phyloP scores from a whole-genome alignment of 2,797 vertebrate genomes.

The Hyperoplus lanceolatus region DNA sequence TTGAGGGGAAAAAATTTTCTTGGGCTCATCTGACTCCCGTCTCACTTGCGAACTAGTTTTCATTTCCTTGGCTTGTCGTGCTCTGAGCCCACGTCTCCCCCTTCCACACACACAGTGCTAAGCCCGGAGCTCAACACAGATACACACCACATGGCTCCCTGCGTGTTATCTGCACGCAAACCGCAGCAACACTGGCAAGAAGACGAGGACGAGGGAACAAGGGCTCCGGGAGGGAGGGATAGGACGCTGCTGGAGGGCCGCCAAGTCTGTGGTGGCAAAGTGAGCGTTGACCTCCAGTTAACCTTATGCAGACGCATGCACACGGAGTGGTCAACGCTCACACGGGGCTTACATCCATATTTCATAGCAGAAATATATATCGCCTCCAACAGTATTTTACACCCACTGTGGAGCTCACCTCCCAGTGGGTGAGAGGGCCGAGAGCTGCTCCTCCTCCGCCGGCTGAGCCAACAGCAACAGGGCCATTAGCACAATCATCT shows the following conservation, averaged over 20 bases:
- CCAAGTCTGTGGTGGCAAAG: constrained; percentile 81
- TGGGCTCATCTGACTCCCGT: constrained; percentile 46
- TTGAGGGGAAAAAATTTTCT: constrained; percentile 20
- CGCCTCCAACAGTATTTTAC: constrained; percentile 70
- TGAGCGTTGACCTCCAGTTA: constrained; percentile 81
- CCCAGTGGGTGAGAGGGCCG: constrained; percentile 53
- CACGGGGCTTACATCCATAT: constrained; percentile 78
- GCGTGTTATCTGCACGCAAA: constrained; percentile 60
- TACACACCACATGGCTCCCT: constrained; percentile 66
- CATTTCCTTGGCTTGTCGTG: constrained; percentile 52
- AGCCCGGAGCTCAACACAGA: constrained; percentile 63
- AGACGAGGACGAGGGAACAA: constrained; percentile 25
- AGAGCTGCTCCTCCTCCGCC: constrained; percentile 53
- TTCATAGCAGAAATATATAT: constrained; percentile 82
- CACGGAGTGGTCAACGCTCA: constrained; percentile 50
- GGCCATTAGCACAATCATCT: constrained; percentile 56
- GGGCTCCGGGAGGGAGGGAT: no score
- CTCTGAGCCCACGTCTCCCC: constrained; percentile 44
- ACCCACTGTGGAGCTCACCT: constrained; percentile 71
- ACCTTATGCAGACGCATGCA: constrained; percentile 68
- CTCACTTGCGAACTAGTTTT: constrained; percentile 61
- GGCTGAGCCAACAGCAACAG: constrained; percentile 67
- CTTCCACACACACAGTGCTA: constrained; percentile 45
- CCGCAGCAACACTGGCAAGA: constrained; percentile 41
- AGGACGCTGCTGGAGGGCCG: constrained; percentile 58